phyloP scores from a whole-genome alignment of 2,888 invertebrate genomes.

The Polymixis flavicincta region DNA sequence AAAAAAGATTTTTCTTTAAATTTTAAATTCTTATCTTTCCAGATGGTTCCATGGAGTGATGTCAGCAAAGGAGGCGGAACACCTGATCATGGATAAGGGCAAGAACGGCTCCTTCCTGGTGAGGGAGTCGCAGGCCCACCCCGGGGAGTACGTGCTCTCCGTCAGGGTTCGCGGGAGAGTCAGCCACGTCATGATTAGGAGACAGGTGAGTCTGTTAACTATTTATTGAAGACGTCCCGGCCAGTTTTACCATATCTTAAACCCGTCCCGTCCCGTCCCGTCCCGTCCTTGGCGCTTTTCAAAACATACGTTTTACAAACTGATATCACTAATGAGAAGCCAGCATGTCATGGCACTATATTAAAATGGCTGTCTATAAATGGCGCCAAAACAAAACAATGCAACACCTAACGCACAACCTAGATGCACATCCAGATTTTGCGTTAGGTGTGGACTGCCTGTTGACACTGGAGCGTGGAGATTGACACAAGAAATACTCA shows the following conservation, averaged over 20 bases:
- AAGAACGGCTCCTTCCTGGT: constrained; percentile 99
- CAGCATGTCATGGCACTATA: too few species aligned
- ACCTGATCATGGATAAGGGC: constrained; percentile 97
- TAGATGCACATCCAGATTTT: too few species aligned
- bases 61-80: constrained; percentile 97
- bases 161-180: constrained; percentile 98
- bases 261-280: too few species aligned
- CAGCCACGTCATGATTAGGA: constrained; percentile 98
- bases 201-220: constrained; percentile 87
- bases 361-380: too few species aligned
- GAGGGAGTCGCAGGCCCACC: constrained; percentile 98
- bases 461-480: too few species aligned
- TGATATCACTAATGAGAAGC: background rate
- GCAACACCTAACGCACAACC: too few species aligned
- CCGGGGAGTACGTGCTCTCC: constrained; percentile 98
- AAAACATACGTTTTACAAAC: background rate
- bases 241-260: background rate
- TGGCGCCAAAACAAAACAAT: too few species aligned
- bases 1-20: too few species aligned
- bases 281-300: background rate
- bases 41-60: constrained; percentile 97
- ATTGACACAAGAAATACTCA: too few species aligned
- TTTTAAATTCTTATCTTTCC: constrained; percentile 39
- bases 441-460: too few species aligned
- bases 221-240: background rate